Percentiles rank a stretch among this genome's conserved stretches.
These are phyloP conservation scores for Dryadula phaetusa DNA, from an alignment of 2,888 invertebrate species.

Conservation along the genomic window DNA sequence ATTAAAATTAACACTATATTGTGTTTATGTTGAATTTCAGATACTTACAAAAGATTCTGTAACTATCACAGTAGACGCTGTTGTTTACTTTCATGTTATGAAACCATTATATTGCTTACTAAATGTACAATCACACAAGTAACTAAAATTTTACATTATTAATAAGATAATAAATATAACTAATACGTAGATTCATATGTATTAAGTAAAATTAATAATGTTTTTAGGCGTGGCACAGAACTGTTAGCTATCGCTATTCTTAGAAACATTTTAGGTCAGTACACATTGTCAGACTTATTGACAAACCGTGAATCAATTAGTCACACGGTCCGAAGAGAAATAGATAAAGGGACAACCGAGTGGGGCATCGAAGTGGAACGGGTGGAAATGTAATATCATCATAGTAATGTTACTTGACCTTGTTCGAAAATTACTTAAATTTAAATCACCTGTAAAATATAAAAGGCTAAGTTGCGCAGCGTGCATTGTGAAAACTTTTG, in stretches of 20 bases:
- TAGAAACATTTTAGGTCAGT: constrained; percentile 86
- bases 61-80: constrained; percentile 95
- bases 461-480: constrained; percentile 5
- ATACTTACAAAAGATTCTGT: constrained; percentile 90
- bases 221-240: constrained; percentile 65
- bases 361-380: constrained; percentile 86
- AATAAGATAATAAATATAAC: not conserved
- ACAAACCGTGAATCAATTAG: constrained; percentile 85
- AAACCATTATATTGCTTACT: constrained; percentile 88
- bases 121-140: constrained; percentile 60
- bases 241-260: constrained; percentile 74
- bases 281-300: constrained; percentile 85
- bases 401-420: constrained; percentile 37
- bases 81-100: constrained; percentile 89
- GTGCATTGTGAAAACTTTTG: not conserved
- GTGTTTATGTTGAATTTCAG: constrained; percentile 83
- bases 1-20: too few relatives aligned
- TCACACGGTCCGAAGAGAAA: constrained; percentile 74
- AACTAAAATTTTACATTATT: constrained; percentile 35
- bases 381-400: constrained; percentile 82
- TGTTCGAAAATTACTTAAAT: constrained; percentile 23
- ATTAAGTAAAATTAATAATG: constrained; percentile 3
- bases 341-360: constrained; percentile 76
- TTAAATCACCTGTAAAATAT: not conserved
- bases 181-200: not conserved